Conservation (phyloP, 2,797 vertebrate genomes). For the Acrossocheilus wenchowensis region DNA sequence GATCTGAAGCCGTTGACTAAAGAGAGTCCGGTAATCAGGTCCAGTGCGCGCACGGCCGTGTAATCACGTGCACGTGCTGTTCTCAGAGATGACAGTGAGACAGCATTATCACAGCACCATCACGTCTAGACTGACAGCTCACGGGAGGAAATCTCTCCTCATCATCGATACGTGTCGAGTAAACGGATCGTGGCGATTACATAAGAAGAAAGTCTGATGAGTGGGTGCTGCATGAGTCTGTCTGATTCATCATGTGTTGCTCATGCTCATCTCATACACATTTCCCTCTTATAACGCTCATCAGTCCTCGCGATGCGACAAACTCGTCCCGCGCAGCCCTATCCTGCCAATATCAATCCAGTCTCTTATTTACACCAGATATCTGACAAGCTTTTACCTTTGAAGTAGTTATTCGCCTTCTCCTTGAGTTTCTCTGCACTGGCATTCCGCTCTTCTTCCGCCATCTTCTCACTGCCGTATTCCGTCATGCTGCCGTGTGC, state of each 20-base stretch:
- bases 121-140: not conserved
- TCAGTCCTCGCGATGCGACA: not conserved
- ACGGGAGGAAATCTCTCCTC: not conserved
- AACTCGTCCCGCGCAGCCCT: not conserved
- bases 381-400: slow-evolving; percentile 77
- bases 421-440: slow-evolving; percentile 91
- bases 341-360: not conserved
- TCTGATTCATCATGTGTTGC: slow-evolving; percentile 38
- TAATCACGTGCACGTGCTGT: too few species aligned
- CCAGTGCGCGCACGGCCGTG: too few species aligned
- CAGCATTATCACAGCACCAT: not conserved
- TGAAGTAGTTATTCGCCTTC: slow-evolving; percentile 91
- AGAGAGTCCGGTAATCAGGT: too few species aligned
- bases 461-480: slow-evolving; percentile 90
- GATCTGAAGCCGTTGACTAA: too few species aligned
- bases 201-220: not conserved
- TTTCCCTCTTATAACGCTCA: not conserved
- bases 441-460: slow-evolving; percentile 83
- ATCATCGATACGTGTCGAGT: not conserved
- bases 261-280: slow-evolving; percentile 15
- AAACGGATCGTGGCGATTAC: not conserved
- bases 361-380: not conserved
- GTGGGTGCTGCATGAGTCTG: not conserved
- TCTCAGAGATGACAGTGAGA: not conserved
- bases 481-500: slow-evolving; percentile 68